Evolutionary conservation across 1,140 invertebrate species (phyloP), one percentile per base, ranked within the genome.

Genomic region (Drosophila kurseongensis): DNA sequence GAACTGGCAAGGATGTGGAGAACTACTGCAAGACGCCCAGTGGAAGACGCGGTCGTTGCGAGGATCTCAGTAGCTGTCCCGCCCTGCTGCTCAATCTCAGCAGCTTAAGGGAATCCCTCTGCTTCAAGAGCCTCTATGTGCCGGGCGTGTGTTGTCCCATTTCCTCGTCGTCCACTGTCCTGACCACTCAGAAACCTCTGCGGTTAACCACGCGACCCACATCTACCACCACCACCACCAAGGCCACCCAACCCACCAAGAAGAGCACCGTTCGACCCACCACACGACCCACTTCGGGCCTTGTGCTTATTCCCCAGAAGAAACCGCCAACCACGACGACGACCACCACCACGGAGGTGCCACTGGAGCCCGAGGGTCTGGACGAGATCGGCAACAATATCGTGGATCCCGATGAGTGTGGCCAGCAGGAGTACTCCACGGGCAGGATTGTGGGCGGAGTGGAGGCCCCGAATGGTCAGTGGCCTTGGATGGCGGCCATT

Each of bases 401-500:
- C 35, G 83, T 91, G 3, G 92, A 94, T 83, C 90, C 93, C 32
- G 91, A 93, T 93, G 96, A 97, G 65, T 98, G 97, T 84, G 97
- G 97, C 1, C 95, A 96, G 66, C 95, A 96, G 57, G 96, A 97
- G 92, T 94, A 95, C 63, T 96, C 96, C 18, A 96, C 96, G 38
- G 97, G 96, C 78, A 94, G 97, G 14, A 97, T 98, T 12, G 97
- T 98, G 0, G 97, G 97, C 1, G 97, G 97, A n/a, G 95, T 96
- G 38, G 96, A 97, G 90, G 94, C 97, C 0, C 93, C 95, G 9
- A 95, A 96, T 0, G 97, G 97, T 4, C 94, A 96, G 44, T 98
- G 97, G 97, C 97, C 97, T 0, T 98, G 97, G 97, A 97, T 98
- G 96, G 97, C 97, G 1, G 97, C 97, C 1, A 97, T 98, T 72